Percentiles rank a stretch among this genome's conserved stretches.
Conservation (phyloP, 2,888 invertebrate species). For the Tachystola acroxantha region DNA sequence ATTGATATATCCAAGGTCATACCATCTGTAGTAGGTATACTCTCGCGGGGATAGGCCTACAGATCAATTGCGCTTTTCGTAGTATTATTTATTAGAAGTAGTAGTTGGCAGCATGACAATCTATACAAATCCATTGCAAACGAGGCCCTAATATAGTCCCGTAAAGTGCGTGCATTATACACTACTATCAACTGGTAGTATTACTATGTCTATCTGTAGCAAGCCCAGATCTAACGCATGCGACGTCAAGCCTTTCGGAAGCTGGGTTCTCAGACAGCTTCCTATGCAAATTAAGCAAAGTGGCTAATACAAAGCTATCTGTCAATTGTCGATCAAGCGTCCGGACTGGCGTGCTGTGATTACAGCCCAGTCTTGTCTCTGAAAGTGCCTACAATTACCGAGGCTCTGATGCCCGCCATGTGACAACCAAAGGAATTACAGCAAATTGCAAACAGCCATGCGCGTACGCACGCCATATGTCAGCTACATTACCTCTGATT, state of each 20-base stretch:
- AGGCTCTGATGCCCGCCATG: constrained; percentile 6
- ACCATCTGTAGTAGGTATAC: no score
- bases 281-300: constrained; percentile 8
- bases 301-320: constrained; percentile 7
- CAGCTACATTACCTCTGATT: constrained; percentile 22
- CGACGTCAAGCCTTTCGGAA: not conserved
- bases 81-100: no score
- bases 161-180: no score
- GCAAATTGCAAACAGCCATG: constrained; percentile 27
- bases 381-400: constrained; percentile 12
- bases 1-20: no score
- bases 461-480: constrained; percentile 10
- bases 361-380: constrained; percentile 7
- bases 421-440: constrained; percentile 23
- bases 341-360: constrained; percentile 16
- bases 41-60: no score
- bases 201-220: no score
- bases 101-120: no score
- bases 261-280: constrained; percentile 1
- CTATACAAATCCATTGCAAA: no score
- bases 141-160: no score
- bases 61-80: no score
- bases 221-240: no score
- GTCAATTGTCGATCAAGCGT: constrained; percentile 13
- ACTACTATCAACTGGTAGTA: no score